Evolutionary conservation across 64 coral and sea anemone species (phyloP), one percentile per base, ranked within the genome.

Genomic region (Porites lutea): DNA sequence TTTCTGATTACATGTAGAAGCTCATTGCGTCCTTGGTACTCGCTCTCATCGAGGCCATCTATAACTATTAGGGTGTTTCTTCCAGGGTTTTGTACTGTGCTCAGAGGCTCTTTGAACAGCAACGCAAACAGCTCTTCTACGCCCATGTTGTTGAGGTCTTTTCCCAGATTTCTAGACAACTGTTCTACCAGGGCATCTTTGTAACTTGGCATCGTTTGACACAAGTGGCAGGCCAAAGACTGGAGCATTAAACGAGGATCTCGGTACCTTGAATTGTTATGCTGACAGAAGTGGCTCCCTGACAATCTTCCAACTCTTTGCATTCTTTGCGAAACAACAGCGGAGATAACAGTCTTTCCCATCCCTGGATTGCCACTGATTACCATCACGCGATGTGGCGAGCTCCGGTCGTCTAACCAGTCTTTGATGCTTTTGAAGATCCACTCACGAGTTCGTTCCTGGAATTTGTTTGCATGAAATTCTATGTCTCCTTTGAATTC

Each of bases 401-500:
- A 45, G 47, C 55, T 71, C 37, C 44, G 50, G 48, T 74, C 66
- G 52, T 87, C 48, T 72, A 87, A 87, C 85, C 85, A 87, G 8
- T 52, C 43, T 23, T 87, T 18, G 5, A 87, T 50, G 13, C 59
- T 72, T 12, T 50, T 16, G 57, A 87, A 87, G 12, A 87, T 15
- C 85, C 85, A 87, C 19, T 87, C 85, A 72, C 85, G 70, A 8
- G 85, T 87, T 59, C 85, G 68, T 87, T 71, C 58, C 47, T 54
- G 52, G 85, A 67, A 87, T 71, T 57, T 87, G 21, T 74, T 52
- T 15, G 85, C 66, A 53, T 87, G 52, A 23, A 54, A 71, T 11
- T 87, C 85, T n/a, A 87, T 71, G 65, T 87, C 85, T 27, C 85
- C 50, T 58, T n/a, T 87, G 85, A 74, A 87, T 54, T 87, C 85